Conservation (phyloP, 2,797 vertebrate genomes). For the Cuniculus paca region DNA sequence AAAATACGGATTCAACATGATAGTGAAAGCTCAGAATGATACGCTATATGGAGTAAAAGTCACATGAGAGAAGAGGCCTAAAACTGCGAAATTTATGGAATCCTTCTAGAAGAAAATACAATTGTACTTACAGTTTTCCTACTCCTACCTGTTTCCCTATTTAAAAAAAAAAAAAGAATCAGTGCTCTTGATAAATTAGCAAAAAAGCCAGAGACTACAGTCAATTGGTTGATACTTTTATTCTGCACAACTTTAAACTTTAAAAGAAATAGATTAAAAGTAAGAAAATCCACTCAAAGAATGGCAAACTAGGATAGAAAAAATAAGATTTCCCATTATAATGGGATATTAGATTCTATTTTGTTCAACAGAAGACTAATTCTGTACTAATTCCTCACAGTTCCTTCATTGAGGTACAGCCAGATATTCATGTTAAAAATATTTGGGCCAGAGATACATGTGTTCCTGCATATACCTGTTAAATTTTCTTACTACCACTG, state of each 20-base stretch:
- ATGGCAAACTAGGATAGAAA: not conserved
- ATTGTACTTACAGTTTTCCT: not conserved
- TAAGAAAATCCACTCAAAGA: conserved; percentile 48
- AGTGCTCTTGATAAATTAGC: not conserved
- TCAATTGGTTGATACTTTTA: conserved; percentile 16
- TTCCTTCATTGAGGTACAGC: conserved; percentile 9
- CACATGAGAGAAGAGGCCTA: not conserved
- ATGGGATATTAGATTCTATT: conserved; percentile 51
- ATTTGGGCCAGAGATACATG: not conserved
- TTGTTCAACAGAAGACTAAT: conserved; percentile 27
- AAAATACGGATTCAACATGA: not conserved
- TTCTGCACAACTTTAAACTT: conserved; percentile 23
- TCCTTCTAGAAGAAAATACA: conserved; percentile 41
- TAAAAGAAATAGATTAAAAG: conserved; percentile 49
- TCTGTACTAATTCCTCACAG: not conserved
- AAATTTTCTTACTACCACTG: conserved; percentile 44
- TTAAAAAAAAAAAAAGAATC: not conserved
- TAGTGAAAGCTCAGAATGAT: not conserved
- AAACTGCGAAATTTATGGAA: conserved; percentile 13
- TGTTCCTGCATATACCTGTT: conserved; percentile 35
- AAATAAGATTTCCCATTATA: conserved; percentile 34
- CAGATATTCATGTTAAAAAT: conserved; percentile 44
- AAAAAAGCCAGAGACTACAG: not conserved
- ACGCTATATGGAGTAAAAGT: not conserved
- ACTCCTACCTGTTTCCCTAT: not conserved